Evolutionary conservation across 2,888 invertebrate genomes (phyloP).

Genomic region (Arrhopalites spinosus): DNA sequence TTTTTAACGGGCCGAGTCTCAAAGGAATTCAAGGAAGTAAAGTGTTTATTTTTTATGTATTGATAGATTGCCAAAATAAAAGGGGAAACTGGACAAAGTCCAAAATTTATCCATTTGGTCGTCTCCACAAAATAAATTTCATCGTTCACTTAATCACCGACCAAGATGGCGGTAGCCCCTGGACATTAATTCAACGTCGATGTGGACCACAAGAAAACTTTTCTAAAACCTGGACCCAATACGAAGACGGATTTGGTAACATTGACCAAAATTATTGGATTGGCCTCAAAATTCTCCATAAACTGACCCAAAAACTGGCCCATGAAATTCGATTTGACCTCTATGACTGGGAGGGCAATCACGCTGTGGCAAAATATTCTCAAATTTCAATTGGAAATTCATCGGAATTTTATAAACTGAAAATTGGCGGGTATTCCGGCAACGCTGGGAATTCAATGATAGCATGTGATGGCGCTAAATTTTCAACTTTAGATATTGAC

Average conservation of each 20-base stretch:
- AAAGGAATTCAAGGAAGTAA: too few relatives aligned
- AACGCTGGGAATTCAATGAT: not conserved
- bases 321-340: not conserved
- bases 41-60: too few relatives aligned
- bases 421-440: not conserved
- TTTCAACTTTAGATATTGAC: too few relatives aligned
- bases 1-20: too few relatives aligned
- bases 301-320: not conserved
- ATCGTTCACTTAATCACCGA: too few relatives aligned
- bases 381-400: not conserved
- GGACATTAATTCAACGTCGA: not conserved
- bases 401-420: not conserved
- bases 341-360: not conserved
- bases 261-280: not conserved
- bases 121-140: too few relatives aligned
- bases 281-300: not conserved
- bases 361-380: not conserved
- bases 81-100: too few relatives aligned
- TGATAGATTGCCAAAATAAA: too few relatives aligned
- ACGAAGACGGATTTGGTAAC: not conserved
- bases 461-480: too few relatives aligned
- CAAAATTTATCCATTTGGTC: too few relatives aligned
- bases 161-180: not conserved
- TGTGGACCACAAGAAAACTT: not conserved
- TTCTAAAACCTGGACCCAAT: not conserved